Base-by-base conservation (phyloP, 2,888 invertebrate species). In the Tubulanus polymorphus region DNA sequence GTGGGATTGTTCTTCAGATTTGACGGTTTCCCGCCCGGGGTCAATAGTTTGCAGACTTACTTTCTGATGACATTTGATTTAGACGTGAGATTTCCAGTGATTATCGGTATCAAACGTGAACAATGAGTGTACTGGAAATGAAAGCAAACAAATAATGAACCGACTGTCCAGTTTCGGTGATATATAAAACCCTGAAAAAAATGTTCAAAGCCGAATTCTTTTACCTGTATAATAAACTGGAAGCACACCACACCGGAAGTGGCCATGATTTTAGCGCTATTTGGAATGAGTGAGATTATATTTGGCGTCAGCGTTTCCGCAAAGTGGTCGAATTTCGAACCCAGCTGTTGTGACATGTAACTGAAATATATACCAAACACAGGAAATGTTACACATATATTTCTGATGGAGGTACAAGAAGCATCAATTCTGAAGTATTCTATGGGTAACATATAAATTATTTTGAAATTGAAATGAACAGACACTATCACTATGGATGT, bases 231-330 rank as follows among this genome's bases (percentile, higher is more conserved):
- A 51, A 96, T 89, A 81, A 93, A 94, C 51, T 89, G 87, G 35
- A 95, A 86, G 63, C 91, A 88, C 54, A 93, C 86, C 1, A 87
- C 85, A 50, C 92, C 93, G 1, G 93, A 89, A 0, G 93, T 89
- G 5, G 95, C 89, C 78, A 96, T 90, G 71, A 93, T 91, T 85
- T 96, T 97, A 62, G 93, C 95, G 65, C 92, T 91, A 78, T 95
- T 97, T 72, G 91, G 93, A 79, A 96, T 91, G 57, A 96, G 85
- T 76, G 88, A 88, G 72, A 97, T 90, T 28, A 97, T 81, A 67
- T 86, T 85, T 62, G 89, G 89, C 48, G 97, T 80, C 52, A 95
- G 84, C 63, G 87, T 84, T 75, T 93, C 88, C 41, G 90, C 88
- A 81, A 92, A 89, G 73, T 88, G 88, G 65, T 95, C 94, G 67